A percentile compares a stretch with the other conserved stretches of the same genome.
These are phyloP conservation scores for Xenopus petersii DNA, from an alignment of 2,797 vertebrate genomes.

Conservation along the genomic window DNA sequence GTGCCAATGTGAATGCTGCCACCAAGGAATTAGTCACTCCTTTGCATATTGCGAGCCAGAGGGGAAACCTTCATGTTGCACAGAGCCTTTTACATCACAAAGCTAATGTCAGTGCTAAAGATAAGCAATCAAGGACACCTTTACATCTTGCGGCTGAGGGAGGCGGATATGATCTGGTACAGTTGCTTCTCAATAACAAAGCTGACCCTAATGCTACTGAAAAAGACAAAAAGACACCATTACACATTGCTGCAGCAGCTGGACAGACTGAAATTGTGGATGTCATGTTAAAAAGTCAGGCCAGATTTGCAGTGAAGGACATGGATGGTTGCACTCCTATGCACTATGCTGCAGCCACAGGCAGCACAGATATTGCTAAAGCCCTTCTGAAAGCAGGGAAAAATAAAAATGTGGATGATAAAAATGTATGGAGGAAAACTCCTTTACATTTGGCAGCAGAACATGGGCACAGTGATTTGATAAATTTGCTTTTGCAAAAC, in stretches of 20 bases:
- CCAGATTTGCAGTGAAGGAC: constrained; percentile 66
- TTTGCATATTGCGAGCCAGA: constrained; percentile 66
- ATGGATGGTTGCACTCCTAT: constrained; percentile 71
- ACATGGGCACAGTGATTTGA: constrained; percentile 59
- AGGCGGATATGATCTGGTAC: constrained; percentile 54
- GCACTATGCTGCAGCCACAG: constrained; percentile 63
- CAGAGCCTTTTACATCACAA: constrained; percentile 62
- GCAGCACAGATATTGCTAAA: constrained; percentile 54
- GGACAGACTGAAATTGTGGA: constrained; percentile 55
- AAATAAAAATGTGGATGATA: constrained; percentile 67
- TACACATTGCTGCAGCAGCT: constrained; percentile 67
- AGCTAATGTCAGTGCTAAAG: constrained; percentile 61
- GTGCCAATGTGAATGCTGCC: constrained; percentile 66
- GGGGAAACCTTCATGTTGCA: constrained; percentile 59
- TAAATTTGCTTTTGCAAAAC: constrained; percentile 59
- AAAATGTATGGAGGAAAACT: constrained; percentile 76
- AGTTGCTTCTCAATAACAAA: constrained; percentile 64
- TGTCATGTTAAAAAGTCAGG: constrained; percentile 60
- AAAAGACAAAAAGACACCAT: constrained; percentile 70
- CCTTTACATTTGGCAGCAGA: constrained; percentile 70
- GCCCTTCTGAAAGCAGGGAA: constrained; percentile 60
- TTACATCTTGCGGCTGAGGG: constrained; percentile 67
- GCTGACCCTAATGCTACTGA: constrained; percentile 63
- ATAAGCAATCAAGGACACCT: constrained; percentile 65
- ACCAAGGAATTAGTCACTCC: constrained; percentile 64